Evolutionary conservation across 1,140 invertebrate species (phyloP).

Genomic region (Neodiprion lecontei): DNA sequence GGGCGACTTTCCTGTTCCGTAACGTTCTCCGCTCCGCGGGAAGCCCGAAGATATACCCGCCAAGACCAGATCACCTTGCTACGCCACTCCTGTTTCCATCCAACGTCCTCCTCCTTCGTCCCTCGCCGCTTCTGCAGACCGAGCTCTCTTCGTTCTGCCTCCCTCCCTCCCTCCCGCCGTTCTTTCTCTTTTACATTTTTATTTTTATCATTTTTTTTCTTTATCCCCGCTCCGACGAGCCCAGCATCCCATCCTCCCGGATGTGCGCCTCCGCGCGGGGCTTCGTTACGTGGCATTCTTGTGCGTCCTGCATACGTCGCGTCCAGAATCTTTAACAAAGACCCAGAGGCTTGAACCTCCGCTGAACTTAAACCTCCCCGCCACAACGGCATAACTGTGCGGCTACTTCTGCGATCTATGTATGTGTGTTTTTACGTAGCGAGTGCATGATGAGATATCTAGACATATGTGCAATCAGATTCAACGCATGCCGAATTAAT

Average conservation of each 20-base stretch:
- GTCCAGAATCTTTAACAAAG: not conserved
- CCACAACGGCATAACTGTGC: not conserved
- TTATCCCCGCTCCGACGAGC: not conserved
- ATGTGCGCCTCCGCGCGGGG: constrained; percentile 1
- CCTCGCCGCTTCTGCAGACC: constrained; percentile 1
- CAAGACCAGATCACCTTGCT: not conserved
- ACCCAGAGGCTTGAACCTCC: not conserved
- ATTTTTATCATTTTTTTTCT: not conserved
- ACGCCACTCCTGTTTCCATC: constrained; percentile 6
- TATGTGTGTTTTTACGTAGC: not conserved
- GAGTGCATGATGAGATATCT: not conserved
- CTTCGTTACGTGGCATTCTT: constrained; percentile 3
- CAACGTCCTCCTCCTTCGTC: not conserved
- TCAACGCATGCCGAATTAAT: too few relatives aligned
- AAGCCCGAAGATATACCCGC: not conserved
- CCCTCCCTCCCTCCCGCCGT: constrained; percentile 10
- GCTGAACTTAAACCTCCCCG: not conserved
- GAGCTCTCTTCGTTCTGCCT: constrained; percentile 21
- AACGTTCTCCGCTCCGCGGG: not conserved
- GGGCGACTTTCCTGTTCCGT: not conserved
- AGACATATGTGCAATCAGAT: too few relatives aligned
- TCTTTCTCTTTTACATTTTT: constrained; percentile 9
- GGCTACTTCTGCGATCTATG: not conserved
- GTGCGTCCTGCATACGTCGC: not conserved
- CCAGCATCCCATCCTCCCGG: not conserved